phyloP scores from a whole-genome alignment of 2,113 vertebrate genomes.

The Polypterus bichir region DNA sequence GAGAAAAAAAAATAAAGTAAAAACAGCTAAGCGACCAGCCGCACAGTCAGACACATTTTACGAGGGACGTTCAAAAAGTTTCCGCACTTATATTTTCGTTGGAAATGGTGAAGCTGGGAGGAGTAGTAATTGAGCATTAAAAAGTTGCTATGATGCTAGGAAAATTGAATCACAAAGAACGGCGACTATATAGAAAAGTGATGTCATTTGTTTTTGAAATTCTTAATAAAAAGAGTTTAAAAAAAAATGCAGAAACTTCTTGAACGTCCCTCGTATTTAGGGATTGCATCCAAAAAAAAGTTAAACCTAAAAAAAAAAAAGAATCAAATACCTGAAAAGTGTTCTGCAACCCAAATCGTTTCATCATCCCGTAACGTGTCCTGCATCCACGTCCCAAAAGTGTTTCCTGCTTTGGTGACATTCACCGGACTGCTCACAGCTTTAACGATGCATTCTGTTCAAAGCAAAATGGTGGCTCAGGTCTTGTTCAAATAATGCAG shows the following conservation, averaged over 20 bases:
- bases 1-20: no score
- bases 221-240: no score
- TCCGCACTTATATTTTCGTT: no score
- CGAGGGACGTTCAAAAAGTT: background rate
- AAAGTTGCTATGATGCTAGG: no score
- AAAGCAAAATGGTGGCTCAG: background rate
- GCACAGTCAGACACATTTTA: background rate
- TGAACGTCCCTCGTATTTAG: background rate
- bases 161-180: no score
- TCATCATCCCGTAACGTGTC: constrained; percentile 65
- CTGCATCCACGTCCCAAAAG: constrained; percentile 82
- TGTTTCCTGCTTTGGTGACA: constrained; percentile 60
- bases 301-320: background rate
- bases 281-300: background rate
- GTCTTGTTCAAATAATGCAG: background rate
- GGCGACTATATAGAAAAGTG: no score
- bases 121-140: no score
- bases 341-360: constrained; percentile 79
- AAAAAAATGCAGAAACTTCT: no score
- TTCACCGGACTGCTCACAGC: constrained; percentile 67
- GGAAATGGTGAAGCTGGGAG: no score
- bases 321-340: constrained; percentile 71
- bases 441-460: constrained; percentile 59
- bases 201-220: no score
- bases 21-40: no score